Base-by-base conservation (phyloP, 2,113 vertebrate species). In the Ciconia stormi region DNA sequence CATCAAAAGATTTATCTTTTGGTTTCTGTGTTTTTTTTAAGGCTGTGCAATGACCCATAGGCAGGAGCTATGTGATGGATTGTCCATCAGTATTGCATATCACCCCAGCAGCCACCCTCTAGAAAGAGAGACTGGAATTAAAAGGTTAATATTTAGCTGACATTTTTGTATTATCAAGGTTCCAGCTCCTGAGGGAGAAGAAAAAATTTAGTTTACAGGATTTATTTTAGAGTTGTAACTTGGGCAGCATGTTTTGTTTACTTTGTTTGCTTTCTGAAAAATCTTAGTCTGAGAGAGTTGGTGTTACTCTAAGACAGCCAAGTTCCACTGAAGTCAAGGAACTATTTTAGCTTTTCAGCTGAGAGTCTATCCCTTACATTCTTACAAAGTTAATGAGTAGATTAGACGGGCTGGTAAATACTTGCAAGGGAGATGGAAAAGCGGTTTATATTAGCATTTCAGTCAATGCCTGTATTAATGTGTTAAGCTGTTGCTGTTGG, bases 1-100 rank as follows among this genome's bases (percentile, higher is more conserved):
- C 93, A 94, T 98, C 91, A 91, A 63, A 97, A 98, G 96, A 97
- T 96, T 97, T 95, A 96, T 97, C 96, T 97, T 49, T 87, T 89
- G 49, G n/a, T 92, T 97, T 93, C 90, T 92, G 81, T 91, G 55
- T 74, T 76, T 96, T 78, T 96, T 96, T 95, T 38, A 69, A 95
- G 93, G 89, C 83, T 90, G 95, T 97, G 90, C 93, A 80, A 29
- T 95, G 94, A 97, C 96, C 96, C 96, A 49, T 79, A 82, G 94
- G 93, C 93, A 89, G 44, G 73, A 76, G 78, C 56, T 82, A 7
- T 61, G 38, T 82, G 94, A 87, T 83, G 69, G 90, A 96, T 96
- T 82, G 90, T 91, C 95, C 52, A 58, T 95, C 95, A 93, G 56
- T 80, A 78, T 95, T 91, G 95, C 82, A 56, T 90, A 72, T 50